phyloP scores from a whole-genome alignment of 2,113 vertebrate species.

The Sminthopsis crassicaudata region DNA sequence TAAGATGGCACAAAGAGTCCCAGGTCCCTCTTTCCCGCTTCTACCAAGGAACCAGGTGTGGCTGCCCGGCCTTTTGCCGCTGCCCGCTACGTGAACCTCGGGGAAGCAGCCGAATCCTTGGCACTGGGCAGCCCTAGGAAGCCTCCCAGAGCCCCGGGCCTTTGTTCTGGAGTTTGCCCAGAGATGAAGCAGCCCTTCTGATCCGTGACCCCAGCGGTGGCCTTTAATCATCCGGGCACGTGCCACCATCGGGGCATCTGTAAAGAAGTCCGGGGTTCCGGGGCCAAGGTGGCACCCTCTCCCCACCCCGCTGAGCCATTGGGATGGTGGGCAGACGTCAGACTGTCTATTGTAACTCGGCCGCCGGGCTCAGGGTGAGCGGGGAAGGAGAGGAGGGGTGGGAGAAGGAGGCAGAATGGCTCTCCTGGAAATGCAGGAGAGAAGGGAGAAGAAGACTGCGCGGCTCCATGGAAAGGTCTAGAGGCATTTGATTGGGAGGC shows the following conservation, averaged over 20 bases:
- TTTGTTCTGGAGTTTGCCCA: background rate
- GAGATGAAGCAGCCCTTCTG: background rate
- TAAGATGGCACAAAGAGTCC: background rate
- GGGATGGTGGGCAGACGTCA: background rate
- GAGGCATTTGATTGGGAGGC: background rate
- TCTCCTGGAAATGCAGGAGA: background rate
- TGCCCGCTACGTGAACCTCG: background rate
- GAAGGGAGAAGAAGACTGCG: background rate
- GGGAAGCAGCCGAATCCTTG: background rate
- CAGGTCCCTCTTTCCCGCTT: background rate
- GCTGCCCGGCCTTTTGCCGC: background rate
- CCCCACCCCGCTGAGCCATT: background rate
- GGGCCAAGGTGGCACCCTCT: background rate
- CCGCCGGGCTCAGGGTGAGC: background rate
- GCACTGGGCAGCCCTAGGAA: background rate
- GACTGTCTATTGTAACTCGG: background rate
- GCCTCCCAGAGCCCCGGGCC: background rate
- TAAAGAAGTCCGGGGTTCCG: background rate
- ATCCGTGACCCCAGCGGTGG: background rate
- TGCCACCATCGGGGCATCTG: background rate
- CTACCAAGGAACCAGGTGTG: background rate
- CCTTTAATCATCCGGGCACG: background rate
- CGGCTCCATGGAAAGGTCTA: background rate
- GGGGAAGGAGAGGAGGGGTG: background rate
- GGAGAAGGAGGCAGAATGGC: too few relatives aligned